Evolutionary conservation across 2,113 vertebrate genomes (phyloP).

Genomic region (Oxygymnocypris stewartii): DNA sequence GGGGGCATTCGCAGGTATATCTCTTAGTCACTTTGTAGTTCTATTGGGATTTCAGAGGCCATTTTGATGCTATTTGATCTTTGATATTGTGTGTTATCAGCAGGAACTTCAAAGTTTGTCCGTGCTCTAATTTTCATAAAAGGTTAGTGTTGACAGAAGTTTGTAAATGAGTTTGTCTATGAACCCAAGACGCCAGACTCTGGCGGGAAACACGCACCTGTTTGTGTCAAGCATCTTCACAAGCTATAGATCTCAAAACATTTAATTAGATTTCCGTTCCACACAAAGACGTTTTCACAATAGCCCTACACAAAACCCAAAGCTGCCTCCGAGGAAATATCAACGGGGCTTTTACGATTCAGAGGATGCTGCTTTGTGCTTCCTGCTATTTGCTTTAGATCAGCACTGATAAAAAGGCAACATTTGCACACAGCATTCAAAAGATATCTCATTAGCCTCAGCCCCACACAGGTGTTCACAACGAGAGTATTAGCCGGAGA

Average conservation of each 20-base stretch:
- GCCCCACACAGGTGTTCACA: conserved; percentile 1
- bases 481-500: conserved; percentile 19
- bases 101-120: conserved; percentile 39
- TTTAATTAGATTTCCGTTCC: conserved; percentile 26
- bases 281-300: conserved; percentile 1
- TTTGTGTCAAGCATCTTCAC: neutral
- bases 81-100: conserved; percentile 35
- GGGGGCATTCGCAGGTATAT: neutral
- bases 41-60: conserved; percentile 31
- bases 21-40: conserved; percentile 43
- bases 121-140: conserved; percentile 44
- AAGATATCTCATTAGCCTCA: conserved; percentile 31
- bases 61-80: conserved; percentile 45
- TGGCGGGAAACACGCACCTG: neutral
- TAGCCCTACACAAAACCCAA: neutral
- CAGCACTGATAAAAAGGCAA: conserved; percentile 14
- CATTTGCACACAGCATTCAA: conserved; percentile 17
- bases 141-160: conserved; percentile 43
- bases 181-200: neutral
- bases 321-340: conserved; percentile 19
- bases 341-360: neutral
- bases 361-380: conserved; percentile 5
- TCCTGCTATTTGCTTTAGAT: conserved; percentile 17
- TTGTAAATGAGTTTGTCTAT: conserved; percentile 32
- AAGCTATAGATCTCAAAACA: neutral